A percentile compares a stretch with the other conserved stretches of the same genome.
These are phyloP conservation scores for Polietes domitor DNA, from an alignment of 2,888 invertebrate genomes.

Conservation along the genomic window DNA sequence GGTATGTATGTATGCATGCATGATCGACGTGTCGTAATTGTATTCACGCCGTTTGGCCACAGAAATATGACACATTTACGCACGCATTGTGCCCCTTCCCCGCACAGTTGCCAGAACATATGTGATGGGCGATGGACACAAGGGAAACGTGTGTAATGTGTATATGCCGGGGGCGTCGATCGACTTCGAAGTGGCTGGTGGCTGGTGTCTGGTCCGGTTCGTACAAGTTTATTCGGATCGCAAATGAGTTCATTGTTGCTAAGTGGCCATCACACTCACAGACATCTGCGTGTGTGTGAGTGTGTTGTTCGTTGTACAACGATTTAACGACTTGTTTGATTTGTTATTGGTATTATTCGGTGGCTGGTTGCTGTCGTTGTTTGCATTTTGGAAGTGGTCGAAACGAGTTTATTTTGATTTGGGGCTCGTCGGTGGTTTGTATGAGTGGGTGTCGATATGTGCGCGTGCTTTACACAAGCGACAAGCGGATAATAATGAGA, in stretches of 20 bases:
- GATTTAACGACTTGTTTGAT: slow-evolving; percentile 2
- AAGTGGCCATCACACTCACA: no score
- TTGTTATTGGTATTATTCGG: neutral
- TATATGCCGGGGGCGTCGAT: neutral
- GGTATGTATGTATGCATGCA: no score
- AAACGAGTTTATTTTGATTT: neutral
- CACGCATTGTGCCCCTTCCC: neutral
- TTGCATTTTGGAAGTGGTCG: neutral
- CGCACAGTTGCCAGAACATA: neutral
- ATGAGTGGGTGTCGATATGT: neutral
- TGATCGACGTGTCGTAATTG: neutral
- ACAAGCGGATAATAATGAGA: neutral
- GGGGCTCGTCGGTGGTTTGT: neutral
- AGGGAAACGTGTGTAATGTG: neutral
- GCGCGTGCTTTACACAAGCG: neutral
- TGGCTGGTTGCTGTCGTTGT: neutral
- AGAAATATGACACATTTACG: neutral
- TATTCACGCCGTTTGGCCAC: neutral
- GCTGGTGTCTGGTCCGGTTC: neutral
- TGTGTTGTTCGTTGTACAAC: neutral
- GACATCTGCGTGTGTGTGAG: neutral
- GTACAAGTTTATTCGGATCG: neutral
- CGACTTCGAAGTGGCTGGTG: neutral
- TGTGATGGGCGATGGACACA: neutral
- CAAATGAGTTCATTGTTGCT: neutral